Conservation (phyloP, 2,888 invertebrate genomes). For the Blastobasis adustella region DNA sequence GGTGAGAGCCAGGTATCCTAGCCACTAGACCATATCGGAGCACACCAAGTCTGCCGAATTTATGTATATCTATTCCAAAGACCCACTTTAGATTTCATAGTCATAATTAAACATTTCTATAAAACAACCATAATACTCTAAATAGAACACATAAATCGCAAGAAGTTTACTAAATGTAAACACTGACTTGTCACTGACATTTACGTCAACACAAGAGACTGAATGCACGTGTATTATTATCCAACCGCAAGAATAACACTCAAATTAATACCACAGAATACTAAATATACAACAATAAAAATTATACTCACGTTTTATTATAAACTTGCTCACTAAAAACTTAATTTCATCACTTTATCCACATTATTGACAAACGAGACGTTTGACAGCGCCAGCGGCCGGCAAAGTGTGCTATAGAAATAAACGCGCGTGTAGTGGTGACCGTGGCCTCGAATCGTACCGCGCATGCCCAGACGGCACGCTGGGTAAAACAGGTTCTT, state of each 20-base stretch:
- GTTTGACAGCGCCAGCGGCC: slow-evolving; percentile 42
- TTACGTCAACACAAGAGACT: too few species aligned
- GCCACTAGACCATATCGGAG: slow-evolving; percentile 78
- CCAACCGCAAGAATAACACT: too few species aligned
- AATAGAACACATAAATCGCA: too few species aligned
- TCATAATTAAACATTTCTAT: too few species aligned
- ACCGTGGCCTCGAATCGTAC: slow-evolving; percentile 49
- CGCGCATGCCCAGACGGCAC: slow-evolving; percentile 49
- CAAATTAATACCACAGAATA: neutral
- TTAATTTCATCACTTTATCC: slow-evolving; percentile 23
- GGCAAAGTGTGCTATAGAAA: slow-evolving; percentile 37
- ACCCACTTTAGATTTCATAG: too few species aligned
- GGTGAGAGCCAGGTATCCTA: slow-evolving; percentile 78
- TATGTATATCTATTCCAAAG: neutral
- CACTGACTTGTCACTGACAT: too few species aligned
- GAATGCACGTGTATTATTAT: too few species aligned
- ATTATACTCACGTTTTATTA: slow-evolving; percentile 39
- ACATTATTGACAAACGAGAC: slow-evolving; percentile 44
- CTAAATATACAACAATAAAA: slow-evolving; percentile 9
- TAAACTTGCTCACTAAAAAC: slow-evolving; percentile 17
- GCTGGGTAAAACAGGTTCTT: slow-evolving; percentile 41
- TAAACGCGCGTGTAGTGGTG: slow-evolving; percentile 34
- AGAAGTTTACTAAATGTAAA: too few species aligned
- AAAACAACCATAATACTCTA: too few species aligned
- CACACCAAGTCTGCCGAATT: neutral